Evolutionary conservation across 2,113 vertebrate species (phyloP), one percentile per base, ranked within the genome.

Genomic region (Oryctolagus cuniculus): DNA sequence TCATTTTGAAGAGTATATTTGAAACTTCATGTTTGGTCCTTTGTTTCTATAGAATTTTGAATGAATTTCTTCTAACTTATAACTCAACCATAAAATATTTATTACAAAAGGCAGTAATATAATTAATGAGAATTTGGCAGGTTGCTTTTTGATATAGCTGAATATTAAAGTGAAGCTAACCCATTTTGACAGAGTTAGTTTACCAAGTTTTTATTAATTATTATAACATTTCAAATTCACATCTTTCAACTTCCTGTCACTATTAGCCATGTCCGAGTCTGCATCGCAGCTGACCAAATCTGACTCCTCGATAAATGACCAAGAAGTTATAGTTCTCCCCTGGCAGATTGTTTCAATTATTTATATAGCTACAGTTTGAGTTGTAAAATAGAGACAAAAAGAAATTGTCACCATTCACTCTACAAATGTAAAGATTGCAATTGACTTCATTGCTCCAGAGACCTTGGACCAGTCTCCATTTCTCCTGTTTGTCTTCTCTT

Each of bases 1-100:
- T 69, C 24, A 89, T 84, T 80, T 78, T 5, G 69, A 74, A 84
- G 36, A 58, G 16, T 55, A 66, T 69, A 67, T 74, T 58, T 79
- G 29, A 74, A 83, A 92, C 8, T 66, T 61, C 44, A 38, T 61
- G 55, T 58, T 19, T 17, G 13, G 8, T 29, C 34, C 10, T 79
- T 90, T 77, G 25, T 88, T 93, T 91, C 73, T 85, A 51, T 3
- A 72, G 34, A 81, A 80, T 72, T 85, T 91, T 19, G 16, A 82
- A 61, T 19, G 16, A 82, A 61, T 51, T 85, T 75, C 44, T 44
- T 58, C 19, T 72, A 91, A 80, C 24, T 51, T 79, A 84, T 87
- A 83, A 77, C 75, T 80, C 19, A 87, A 31, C 4, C 27, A 85
- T 10, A 74, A 95, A 92, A 75, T 70, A 34, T 55, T 29, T 55